phyloP scores from a whole-genome alignment of 2,888 invertebrate genomes.

The Odiellus spinosus region DNA sequence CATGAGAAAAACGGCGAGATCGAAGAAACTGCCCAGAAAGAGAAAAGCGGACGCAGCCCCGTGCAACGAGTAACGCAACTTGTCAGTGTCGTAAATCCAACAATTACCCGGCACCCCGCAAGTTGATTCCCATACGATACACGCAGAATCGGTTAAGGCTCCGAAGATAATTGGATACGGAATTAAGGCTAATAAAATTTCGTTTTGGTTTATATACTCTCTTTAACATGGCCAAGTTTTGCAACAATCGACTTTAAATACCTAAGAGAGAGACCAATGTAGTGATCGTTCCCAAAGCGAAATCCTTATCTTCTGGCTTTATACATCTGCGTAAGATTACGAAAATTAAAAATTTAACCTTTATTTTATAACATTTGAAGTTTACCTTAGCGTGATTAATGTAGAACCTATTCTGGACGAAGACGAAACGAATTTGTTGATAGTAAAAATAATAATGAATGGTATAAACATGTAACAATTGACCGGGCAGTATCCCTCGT shows the following conservation, averaged over 20 bases:
- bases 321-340: neutral
- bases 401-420: conserved; percentile 48
- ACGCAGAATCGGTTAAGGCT: conserved; percentile 18
- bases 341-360: neutral
- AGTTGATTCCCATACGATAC: conserved; percentile 20
- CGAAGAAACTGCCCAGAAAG: conserved; percentile 13
- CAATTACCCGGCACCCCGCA: conserved; percentile 21
- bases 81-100: conserved; percentile 21
- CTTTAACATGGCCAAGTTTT: neutral
- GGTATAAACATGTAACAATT: conserved; percentile 36
- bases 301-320: neutral
- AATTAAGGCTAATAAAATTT: conserved; percentile 17
- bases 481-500: conserved; percentile 37
- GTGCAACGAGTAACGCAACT: conserved; percentile 19
- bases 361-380: neutral
- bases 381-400: conserved; percentile 44
- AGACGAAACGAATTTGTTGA: conserved; percentile 43
- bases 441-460: conserved; percentile 24
- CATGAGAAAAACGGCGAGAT: conserved; percentile 12
- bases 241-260: neutral
- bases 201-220: neutral
- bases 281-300: neutral
- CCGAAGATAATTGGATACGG: conserved; percentile 21
- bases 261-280: neutral
- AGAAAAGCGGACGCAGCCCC: conserved; percentile 15